Percentiles rank a stretch among this genome's conserved stretches.
phyloP scores from a whole-genome alignment of 2,797 vertebrate genomes.

The Chiropotes sagulatus region DNA sequence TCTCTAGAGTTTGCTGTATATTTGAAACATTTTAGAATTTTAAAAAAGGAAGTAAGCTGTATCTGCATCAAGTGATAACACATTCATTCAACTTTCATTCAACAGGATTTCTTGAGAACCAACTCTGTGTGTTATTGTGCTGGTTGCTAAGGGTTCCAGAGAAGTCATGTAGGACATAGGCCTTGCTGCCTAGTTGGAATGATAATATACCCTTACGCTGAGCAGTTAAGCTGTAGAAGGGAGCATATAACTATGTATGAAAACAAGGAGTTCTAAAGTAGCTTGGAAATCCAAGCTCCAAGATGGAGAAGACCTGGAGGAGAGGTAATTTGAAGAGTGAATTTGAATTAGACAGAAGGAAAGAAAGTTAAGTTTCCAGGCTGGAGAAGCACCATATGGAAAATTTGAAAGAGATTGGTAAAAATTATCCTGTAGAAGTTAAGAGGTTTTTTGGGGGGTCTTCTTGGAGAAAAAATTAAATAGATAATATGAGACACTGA shows the following conservation, averaged over 20 bases:
- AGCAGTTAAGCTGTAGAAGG: background rate
- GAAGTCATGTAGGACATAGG: background rate
- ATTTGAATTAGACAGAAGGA: background rate
- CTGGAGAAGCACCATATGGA: background rate
- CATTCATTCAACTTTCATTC: background rate
- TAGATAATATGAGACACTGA: background rate
- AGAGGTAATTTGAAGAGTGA: background rate
- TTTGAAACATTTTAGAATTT: conserved; percentile 26
- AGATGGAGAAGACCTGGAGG: background rate
- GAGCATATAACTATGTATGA: background rate
- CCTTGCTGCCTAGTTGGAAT: background rate
- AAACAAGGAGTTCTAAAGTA: background rate
- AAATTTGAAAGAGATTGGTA: background rate
- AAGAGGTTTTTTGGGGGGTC: background rate
- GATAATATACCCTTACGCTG: background rate
- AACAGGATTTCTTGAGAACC: background rate
- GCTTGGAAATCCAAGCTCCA: background rate
- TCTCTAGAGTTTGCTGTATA: background rate
- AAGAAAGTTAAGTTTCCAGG: background rate
- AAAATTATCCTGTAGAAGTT: background rate
- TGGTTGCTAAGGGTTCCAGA: background rate
- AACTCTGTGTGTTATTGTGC: background rate
- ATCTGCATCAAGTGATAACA: background rate
- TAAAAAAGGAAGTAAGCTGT: background rate
- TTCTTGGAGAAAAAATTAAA: background rate